Conservation (phyloP, 2,888 invertebrate genomes). For the Zaprionus lineosus region DNA sequence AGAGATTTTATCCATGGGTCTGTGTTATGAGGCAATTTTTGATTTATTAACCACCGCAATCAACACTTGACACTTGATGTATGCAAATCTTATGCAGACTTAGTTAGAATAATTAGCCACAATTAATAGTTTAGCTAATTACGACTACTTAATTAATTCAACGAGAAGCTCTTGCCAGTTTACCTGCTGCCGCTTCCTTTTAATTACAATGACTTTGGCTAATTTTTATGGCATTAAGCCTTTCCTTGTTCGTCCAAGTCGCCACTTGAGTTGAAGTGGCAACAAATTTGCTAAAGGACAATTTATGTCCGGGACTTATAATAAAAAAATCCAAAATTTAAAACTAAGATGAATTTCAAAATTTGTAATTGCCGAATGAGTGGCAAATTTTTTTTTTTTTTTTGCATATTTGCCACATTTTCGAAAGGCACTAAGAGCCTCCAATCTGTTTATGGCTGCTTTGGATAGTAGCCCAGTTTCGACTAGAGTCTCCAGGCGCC, state of each 20-base stretch:
- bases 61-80: slow-evolving; percentile 9
- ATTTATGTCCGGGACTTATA: too few relatives aligned
- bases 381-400: not conserved
- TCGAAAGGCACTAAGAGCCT: slow-evolving; percentile 56
- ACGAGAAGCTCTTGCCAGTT: slow-evolving; percentile 8
- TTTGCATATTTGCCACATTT: slow-evolving; percentile 22
- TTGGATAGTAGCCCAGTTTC: slow-evolving; percentile 17
- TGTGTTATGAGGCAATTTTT: slow-evolving; percentile 26
- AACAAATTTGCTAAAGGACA: too few relatives aligned
- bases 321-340: too few relatives aligned
- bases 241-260: too few relatives aligned
- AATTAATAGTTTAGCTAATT: slow-evolving; percentile 29
- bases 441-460: too few relatives aligned
- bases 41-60: slow-evolving; percentile 34
- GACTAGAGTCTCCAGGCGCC: slow-evolving; percentile 21
- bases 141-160: slow-evolving; percentile 20
- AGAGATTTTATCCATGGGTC: slow-evolving; percentile 32
- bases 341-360: not conserved
- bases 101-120: slow-evolving; percentile 47
- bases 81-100: slow-evolving; percentile 33
- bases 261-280: too few relatives aligned
- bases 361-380: too few relatives aligned
- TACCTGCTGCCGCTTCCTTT: slow-evolving; percentile 2
- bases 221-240: slow-evolving; percentile 13
- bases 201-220: slow-evolving; percentile 42